phyloP scores from a whole-genome alignment of 1,140 invertebrate genomes.

The Phthorimaea operculella region DNA sequence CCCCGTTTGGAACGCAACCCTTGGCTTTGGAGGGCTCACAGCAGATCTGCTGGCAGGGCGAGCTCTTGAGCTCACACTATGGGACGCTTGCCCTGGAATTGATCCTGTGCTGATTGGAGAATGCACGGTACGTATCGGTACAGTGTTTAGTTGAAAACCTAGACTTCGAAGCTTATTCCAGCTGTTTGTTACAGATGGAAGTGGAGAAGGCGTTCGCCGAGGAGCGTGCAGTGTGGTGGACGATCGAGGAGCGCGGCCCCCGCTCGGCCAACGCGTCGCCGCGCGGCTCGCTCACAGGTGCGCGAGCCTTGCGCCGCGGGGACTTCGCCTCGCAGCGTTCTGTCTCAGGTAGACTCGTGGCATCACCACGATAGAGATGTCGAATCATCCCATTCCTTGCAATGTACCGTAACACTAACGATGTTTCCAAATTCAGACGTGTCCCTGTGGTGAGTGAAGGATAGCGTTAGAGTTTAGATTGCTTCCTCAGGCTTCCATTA shows the following conservation, averaged over 20 bases:
- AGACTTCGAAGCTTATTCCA: too few species aligned
- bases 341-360: slow-evolving; percentile 66
- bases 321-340: slow-evolving; percentile 76
- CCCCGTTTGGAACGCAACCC: slow-evolving; percentile 91
- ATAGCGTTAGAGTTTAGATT: neutral
- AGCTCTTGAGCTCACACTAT: slow-evolving; percentile 86
- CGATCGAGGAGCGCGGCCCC: slow-evolving; percentile 81
- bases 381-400: neutral
- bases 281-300: slow-evolving; percentile 78
- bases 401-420: neutral
- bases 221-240: slow-evolving; percentile 88
- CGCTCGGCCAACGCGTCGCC: slow-evolving; percentile 82
- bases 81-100: slow-evolving; percentile 84
- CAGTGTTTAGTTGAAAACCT: slow-evolving; percentile 6
- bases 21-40: slow-evolving; percentile 81
- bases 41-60: slow-evolving; percentile 82
- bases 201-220: slow-evolving; percentile 85
- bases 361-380: neutral
- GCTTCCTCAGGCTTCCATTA: neutral
- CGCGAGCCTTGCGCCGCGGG: slow-evolving; percentile 71
- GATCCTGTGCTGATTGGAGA: slow-evolving; percentile 88
- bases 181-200: slow-evolving; percentile 45
- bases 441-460: neutral
- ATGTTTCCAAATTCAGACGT: neutral
- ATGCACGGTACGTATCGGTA: slow-evolving; percentile 78